Evolutionary conservation across 2,888 invertebrate genomes (phyloP), one percentile per base, ranked within the genome.

Genomic region (Myathropa florea): DNA sequence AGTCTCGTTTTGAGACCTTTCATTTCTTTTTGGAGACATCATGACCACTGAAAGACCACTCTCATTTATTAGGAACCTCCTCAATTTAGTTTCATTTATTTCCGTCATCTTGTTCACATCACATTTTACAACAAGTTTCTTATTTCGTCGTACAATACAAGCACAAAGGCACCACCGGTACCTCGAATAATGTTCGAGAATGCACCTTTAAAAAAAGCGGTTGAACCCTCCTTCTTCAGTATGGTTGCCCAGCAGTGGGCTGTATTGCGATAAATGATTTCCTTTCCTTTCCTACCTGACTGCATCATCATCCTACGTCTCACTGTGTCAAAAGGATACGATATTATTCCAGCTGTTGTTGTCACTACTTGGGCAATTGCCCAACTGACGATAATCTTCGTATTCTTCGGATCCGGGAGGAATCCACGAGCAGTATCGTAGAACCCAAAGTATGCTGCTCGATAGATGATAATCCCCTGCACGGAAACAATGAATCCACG

Each of bases 261-360:
- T 46, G 98, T 98, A 93, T 94, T 96, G 94, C 96, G 97, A 95
- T 98, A 98, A 90, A 96, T 93, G 88, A 97, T 94, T 65, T 97
- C 96, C 76, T 93, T 92, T 94, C 95, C 95, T 90, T 95, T 95
- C 88, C 96, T 95, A 78, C 97, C 97, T 89, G 97, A 97, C 93
- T 98, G 98, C 98, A 98, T 98, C 98, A 98, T 98, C 97, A 98
- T 97, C 93, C 98, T 95, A 94, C 98, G 95, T 93, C 98, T 95
- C 91, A 96, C 96, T 7, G 98, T 98, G 94, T 98, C 98, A 94
- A 98, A 96, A 90, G 98, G 98, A 94, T 98, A 98, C 36, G 97
- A 97, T 88, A 97, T 95, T 92, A 98, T 96, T 92, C 98, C 98
- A 85, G 98, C 96, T 83, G 96, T 94, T 77, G 97, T 95, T 65